These are phyloP conservation scores for Epiblema foenella DNA, from an alignment of 2,888 invertebrate genomes.

Conservation along the genomic window DNA sequence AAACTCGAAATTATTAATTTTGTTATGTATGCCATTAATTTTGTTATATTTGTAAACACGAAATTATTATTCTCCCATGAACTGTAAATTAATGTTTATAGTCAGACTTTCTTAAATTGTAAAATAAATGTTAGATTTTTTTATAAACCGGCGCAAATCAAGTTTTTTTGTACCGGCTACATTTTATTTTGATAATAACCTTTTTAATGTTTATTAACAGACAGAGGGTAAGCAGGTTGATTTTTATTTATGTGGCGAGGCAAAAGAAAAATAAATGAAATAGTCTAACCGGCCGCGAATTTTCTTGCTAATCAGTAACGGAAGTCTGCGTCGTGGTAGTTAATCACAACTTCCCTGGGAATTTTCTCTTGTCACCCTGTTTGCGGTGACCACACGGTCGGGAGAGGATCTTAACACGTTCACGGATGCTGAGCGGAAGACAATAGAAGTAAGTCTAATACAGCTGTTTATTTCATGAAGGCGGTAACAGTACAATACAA, in stretches of 20 bases:
- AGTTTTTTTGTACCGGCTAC: not conserved
- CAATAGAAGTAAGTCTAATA: not conserved
- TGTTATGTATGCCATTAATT: too few species aligned
- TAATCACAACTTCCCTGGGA: constrained; percentile 66
- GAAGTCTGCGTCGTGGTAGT: constrained; percentile 63
- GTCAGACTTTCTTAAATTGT: too few species aligned
- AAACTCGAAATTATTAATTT: too few species aligned
- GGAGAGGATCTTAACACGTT: not conserved
- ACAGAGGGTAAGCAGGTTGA: not conserved
- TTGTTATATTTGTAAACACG: too few species aligned
- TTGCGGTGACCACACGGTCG: constrained; percentile 20
- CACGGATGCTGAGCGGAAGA: not conserved
- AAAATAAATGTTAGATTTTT: not conserved
- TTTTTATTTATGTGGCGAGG: not conserved
- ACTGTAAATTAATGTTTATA: too few species aligned
- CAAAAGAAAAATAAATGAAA: constrained; percentile 44
- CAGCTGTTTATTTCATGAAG: not conserved
- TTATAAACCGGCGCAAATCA: not conserved
- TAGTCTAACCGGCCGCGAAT: constrained; percentile 56
- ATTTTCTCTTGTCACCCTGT: constrained; percentile 60
- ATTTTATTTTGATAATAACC: too few species aligned
- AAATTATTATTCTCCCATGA: too few species aligned
- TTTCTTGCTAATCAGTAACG: constrained; percentile 67
- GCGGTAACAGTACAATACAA: not conserved
- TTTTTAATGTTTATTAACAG: too few species aligned